These are phyloP conservation scores for Tiliacea citrago DNA, from an alignment of 2,888 invertebrate genomes.

Conservation along the genomic window DNA sequence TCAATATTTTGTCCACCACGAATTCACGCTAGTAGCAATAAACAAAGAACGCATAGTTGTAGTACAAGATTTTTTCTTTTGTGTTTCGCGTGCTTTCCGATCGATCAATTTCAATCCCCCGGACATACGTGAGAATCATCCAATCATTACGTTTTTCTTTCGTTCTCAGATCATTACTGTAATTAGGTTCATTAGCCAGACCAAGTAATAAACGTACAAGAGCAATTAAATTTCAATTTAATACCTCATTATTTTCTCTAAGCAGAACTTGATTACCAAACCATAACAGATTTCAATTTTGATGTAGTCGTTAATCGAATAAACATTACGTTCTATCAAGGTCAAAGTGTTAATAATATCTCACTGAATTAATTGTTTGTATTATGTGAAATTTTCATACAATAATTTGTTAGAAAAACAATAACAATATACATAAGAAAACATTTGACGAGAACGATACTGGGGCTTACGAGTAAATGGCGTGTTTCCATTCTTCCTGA, in stretches of 20 bases:
- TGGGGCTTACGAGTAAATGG: slow-evolving; percentile 52
- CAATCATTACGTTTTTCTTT: slow-evolving; percentile 41
- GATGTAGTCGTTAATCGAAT: slow-evolving; percentile 21
- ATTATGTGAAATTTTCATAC: slow-evolving; percentile 68
- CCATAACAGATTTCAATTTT: slow-evolving; percentile 17
- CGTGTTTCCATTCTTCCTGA: slow-evolving; percentile 66
- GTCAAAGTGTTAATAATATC: slow-evolving; percentile 31
- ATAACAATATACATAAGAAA: slow-evolving; percentile 74
- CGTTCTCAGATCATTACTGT: slow-evolving; percentile 53
- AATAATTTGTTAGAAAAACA: slow-evolving; percentile 75
- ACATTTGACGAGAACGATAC: slow-evolving; percentile 75
- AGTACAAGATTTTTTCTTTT: background rate
- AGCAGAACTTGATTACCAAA: slow-evolving; percentile 27
- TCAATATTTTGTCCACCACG: background rate
- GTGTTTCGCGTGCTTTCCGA: background rate
- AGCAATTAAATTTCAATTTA: slow-evolving; percentile 43
- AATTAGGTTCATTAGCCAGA: slow-evolving; percentile 35
- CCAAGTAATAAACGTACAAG: slow-evolving; percentile 15
- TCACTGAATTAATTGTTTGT: slow-evolving; percentile 67
- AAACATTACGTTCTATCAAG: background rate
- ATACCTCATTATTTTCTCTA: slow-evolving; percentile 28
- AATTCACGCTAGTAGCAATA: background rate
- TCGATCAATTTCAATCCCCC: slow-evolving; percentile 40
- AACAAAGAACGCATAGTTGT: background rate
- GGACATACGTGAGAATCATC: slow-evolving; percentile 44